Percentiles rank a stretch among this genome's conserved stretches.
These are phyloP conservation scores for Solen grandis DNA, from an alignment of 1,140 invertebrate genomes.

Conservation along the genomic window DNA sequence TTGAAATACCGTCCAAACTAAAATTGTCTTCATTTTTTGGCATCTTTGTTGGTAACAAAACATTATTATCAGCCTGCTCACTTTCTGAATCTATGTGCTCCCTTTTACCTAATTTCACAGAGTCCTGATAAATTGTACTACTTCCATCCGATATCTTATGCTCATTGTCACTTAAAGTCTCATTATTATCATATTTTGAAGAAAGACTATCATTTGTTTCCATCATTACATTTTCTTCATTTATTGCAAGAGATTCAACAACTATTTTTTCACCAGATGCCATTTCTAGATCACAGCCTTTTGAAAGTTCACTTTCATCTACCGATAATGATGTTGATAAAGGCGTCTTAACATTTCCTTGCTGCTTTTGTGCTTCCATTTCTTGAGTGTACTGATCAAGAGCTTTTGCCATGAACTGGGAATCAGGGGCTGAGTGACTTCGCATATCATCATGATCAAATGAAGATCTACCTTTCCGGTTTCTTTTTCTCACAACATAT, in stretches of 20 bases:
- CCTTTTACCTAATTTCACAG: too few relatives aligned
- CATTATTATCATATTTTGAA: too few relatives aligned
- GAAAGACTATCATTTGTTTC: background rate
- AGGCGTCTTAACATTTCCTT: background rate
- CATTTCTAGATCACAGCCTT: too few relatives aligned
- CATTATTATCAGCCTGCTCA: constrained; percentile 19
- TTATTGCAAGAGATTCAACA: background rate
- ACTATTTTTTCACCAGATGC: too few relatives aligned
- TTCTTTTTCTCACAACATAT: constrained; percentile 33
- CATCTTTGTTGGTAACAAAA: constrained; percentile 32
- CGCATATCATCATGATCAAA: constrained; percentile 33
- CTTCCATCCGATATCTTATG: too few relatives aligned
- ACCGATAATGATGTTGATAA: constrained; percentile 18
- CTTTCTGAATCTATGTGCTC: background rate
- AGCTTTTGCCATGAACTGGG: constrained; percentile 14
- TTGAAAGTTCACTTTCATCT: constrained; percentile 6
- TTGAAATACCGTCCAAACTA: too few relatives aligned
- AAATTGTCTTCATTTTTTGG: background rate
- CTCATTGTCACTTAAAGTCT: too few relatives aligned
- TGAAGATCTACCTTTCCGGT: constrained; percentile 22
- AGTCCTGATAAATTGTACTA: too few relatives aligned
- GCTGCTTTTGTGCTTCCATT: constrained; percentile 37
- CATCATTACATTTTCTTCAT: background rate
- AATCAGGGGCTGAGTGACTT: constrained; percentile 45
- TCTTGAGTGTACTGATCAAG: constrained; percentile 62